Percentiles rank a stretch among this genome's conserved stretches.
Evolutionary conservation across 2,797 vertebrate genomes (phyloP).

Genomic region (Sebastes iracundus): DNA sequence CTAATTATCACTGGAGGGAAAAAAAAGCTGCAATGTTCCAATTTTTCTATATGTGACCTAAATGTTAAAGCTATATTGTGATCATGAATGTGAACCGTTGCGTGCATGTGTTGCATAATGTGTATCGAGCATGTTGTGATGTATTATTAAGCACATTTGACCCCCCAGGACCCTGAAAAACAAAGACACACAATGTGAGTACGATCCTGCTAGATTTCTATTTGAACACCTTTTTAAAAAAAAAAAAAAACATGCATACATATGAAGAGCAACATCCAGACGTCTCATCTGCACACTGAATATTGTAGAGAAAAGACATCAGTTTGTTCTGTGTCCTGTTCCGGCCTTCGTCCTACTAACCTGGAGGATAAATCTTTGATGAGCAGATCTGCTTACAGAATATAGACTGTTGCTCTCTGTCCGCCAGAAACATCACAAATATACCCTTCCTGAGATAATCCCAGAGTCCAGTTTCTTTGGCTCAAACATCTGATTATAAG

Average conservation of each 20-base stretch:
- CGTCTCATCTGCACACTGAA: slow-evolving; percentile 27
- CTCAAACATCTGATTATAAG: not conserved
- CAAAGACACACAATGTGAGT: not conserved
- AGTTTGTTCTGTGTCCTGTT: slow-evolving; percentile 44
- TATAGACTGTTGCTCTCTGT: slow-evolving; percentile 13
- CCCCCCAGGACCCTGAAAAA: not conserved
- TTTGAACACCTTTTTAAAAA: not conserved
- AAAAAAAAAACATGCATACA: not conserved
- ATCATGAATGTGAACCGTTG: slow-evolving; percentile 62
- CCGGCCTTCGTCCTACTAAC: slow-evolving; percentile 55
- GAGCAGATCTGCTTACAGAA: slow-evolving; percentile 58
- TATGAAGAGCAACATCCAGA: not conserved
- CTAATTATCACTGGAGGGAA: slow-evolving; percentile 18
- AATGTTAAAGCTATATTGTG: slow-evolving; percentile 52
- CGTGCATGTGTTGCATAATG: slow-evolving; percentile 53
- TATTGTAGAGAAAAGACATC: slow-evolving; percentile 37
- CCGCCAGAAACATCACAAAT: slow-evolving; percentile 23
- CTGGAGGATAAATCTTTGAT: slow-evolving; percentile 62
- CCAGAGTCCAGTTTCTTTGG: not conserved
- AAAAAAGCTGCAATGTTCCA: slow-evolving; percentile 24
- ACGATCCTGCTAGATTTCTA: not conserved
- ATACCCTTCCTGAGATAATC: not conserved
- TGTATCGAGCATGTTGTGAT: slow-evolving; percentile 27
- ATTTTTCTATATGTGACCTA: slow-evolving; percentile 44
- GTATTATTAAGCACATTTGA: slow-evolving; percentile 20